Base-by-base conservation (phyloP, 2,113 vertebrate genomes). In the Vidua macroura region DNA sequence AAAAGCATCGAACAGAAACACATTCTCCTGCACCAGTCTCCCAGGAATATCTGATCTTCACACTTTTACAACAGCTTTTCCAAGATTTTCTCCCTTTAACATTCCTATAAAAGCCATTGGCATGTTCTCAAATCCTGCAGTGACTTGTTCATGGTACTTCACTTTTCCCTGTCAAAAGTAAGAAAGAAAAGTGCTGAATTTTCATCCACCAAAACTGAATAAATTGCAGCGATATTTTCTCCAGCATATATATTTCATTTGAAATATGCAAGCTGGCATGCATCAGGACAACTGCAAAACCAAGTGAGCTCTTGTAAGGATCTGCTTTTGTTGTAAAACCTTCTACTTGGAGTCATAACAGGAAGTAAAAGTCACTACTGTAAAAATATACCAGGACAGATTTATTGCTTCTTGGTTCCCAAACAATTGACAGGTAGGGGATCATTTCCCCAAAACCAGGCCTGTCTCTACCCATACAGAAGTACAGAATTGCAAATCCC, bases 71-170 rank as follows among this genome's bases (percentile, higher is more conserved):
- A 99, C 4, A 7, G 99, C 97, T 97, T 99, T 99, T 79, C 98
- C 99, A 66, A 96, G 25, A 95, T 99, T 99, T 33, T 98, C 97
- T 93, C 99, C 99, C 79, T 82, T 98, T 91, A 99, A 93, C 97
- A 99, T 93, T 88, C 98, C 98, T 90, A 99, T 98, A 73, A 99
- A 99, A 55, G 98, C 98, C 76, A 76, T 70, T 8, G 98, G 99
- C 98, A 99, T 98, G 70, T 99, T 99, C 86, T 98, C 98, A 97
- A 99, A 99, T 88, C 98, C 98, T 92, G 98, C 95, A 16, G 97
- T 98, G 82, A 99, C 1, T 9, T 98, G 89, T 86, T 99, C 99
- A 3, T 43, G 92, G 55, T 12, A 98, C 91, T 98, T 97, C 86
- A 99, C 88, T 92, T 99, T 99, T 52, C 98, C 98, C 98, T 99